phyloP scores from a whole-genome alignment of 2,888 invertebrate genomes.

The Drosophila helvetica region DNA sequence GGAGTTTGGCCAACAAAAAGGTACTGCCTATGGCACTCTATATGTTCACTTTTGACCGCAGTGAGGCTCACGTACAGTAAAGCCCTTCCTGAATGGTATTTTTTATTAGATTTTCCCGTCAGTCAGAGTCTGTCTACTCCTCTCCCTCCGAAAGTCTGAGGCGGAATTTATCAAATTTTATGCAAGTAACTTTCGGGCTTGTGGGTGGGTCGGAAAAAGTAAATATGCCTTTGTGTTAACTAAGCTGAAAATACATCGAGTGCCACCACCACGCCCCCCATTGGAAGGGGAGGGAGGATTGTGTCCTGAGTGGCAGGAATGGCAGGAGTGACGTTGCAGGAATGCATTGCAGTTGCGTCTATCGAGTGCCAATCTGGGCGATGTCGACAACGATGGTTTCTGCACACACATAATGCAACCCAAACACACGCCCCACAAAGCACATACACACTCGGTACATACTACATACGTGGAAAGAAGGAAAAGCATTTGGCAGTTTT shows the following conservation, averaged over 20 bases:
- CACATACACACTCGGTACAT: neutral
- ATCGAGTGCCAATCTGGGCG: slow-evolving; percentile 64
- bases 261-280: neutral
- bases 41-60: slow-evolving; percentile 59
- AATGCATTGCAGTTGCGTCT: slow-evolving; percentile 52
- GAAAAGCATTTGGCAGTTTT: slow-evolving; percentile 39
- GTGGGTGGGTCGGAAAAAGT: slow-evolving; percentile 31
- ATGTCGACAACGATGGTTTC: slow-evolving; percentile 36
- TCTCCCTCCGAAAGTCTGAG: neutral
- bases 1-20: slow-evolving; percentile 48
- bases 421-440: slow-evolving; percentile 14
- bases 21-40: slow-evolving; percentile 44
- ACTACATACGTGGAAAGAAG: slow-evolving; percentile 15
- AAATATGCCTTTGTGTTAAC: slow-evolving; percentile 77
- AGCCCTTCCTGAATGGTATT: slow-evolving; percentile 32
- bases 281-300: slow-evolving; percentile 4
- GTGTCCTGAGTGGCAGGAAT: neutral
- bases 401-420: slow-evolving; percentile 37
- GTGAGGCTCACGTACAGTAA: slow-evolving; percentile 14
- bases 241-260: slow-evolving; percentile 64
- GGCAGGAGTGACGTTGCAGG: slow-evolving; percentile 55
- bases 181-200: slow-evolving; percentile 60
- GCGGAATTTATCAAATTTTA: slow-evolving; percentile 69
- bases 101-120: slow-evolving; percentile 67
- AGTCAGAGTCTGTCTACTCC: slow-evolving; percentile 17